Evolutionary conservation across 2,888 invertebrate species (phyloP).

Genomic region (Prenolepis imparis): DNA sequence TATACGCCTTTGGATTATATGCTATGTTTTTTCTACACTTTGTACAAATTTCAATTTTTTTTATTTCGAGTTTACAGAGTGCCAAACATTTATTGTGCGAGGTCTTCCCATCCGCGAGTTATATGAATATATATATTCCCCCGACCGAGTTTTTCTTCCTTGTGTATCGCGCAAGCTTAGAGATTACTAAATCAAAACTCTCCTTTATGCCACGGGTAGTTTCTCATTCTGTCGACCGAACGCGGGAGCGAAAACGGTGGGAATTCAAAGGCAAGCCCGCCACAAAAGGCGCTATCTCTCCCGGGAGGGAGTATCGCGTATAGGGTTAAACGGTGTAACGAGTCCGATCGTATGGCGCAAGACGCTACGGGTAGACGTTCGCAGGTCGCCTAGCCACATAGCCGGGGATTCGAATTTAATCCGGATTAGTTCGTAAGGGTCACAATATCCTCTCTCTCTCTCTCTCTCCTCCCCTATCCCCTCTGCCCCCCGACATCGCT

Average conservation of each 20-base stretch:
- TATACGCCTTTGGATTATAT: background rate
- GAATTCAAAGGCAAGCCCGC: conserved; percentile 30
- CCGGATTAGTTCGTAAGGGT: conserved; percentile 86
- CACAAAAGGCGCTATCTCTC: conserved; percentile 25
- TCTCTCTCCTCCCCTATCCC: background rate
- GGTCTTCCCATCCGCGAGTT: background rate
- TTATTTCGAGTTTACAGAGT: background rate
- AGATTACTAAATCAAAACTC: conserved; percentile 29
- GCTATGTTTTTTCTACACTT: background rate
- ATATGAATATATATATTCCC: background rate
- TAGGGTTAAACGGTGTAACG: conserved; percentile 78
- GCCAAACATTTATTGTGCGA: background rate
- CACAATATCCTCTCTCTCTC: conserved; percentile 83
- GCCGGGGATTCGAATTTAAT: conserved; percentile 84
- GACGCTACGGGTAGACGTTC: conserved; percentile 78
- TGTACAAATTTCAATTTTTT: background rate
- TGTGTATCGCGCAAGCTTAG: background rate
- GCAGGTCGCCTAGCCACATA: conserved; percentile 83
- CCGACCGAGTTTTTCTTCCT: conserved; percentile 4
- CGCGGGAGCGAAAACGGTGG: conserved; percentile 13
- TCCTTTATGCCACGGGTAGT: conserved; percentile 1
- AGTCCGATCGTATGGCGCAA: conserved; percentile 77
- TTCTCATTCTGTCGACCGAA: conserved; percentile 4
- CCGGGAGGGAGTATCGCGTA: conserved; percentile 48
- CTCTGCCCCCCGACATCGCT: background rate